Evolutionary conservation across 2,888 invertebrate genomes (phyloP).

Genomic region (Nomada fabriciana): DNA sequence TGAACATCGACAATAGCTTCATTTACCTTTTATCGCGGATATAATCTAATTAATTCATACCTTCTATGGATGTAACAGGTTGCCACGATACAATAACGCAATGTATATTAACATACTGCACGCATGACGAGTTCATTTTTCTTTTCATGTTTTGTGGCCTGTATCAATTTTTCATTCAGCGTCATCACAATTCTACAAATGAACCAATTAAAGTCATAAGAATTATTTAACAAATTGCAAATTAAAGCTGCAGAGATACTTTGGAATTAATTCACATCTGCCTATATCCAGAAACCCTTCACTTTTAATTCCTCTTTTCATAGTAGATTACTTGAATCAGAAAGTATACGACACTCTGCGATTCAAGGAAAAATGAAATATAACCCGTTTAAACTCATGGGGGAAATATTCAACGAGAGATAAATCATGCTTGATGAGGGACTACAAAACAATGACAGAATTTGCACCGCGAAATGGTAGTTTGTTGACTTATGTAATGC

Average conservation of each 20-base stretch:
- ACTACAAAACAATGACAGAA: background rate
- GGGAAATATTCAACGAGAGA: slow-evolving; percentile 6
- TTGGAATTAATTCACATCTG: no score
- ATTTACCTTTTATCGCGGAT: background rate
- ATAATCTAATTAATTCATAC: slow-evolving; percentile 3
- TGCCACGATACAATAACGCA: background rate
- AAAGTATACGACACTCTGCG: background rate
- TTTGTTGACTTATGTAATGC: slow-evolving; percentile 38
- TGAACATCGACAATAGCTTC: background rate
- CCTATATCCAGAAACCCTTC: no score
- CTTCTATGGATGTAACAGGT: background rate
- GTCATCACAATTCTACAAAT: background rate
- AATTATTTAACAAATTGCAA: no score
- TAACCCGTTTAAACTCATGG: background rate
- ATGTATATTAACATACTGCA: background rate
- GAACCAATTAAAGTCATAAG: no score
- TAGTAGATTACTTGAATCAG: background rate
- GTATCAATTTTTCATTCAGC: background rate
- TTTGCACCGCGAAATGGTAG: slow-evolving; percentile 26
- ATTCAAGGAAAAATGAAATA: background rate
- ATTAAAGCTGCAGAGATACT: no score
- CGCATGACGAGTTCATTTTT: background rate
- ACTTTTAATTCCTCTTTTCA: no score
- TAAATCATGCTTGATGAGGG: slow-evolving; percentile 24
- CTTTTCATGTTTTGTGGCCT: background rate